phyloP scores from a whole-genome alignment of 2,113 vertebrate species.

The Sapayoa aenigma region DNA sequence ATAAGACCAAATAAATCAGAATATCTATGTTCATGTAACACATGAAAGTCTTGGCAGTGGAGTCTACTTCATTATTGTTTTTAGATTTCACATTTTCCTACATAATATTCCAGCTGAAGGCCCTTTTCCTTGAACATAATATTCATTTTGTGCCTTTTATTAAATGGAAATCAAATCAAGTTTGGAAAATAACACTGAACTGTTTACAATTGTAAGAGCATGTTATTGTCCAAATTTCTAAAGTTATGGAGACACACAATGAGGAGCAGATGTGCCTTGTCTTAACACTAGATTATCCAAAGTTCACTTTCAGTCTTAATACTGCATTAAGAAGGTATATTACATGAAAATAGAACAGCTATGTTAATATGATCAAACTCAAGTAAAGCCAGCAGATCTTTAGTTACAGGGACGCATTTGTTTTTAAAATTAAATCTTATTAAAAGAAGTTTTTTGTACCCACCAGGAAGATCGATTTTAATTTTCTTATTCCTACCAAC shows the following conservation, averaged over 20 bases:
- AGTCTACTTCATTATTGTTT: not conserved
- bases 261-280: not conserved
- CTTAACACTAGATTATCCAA: not conserved
- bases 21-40: not conserved
- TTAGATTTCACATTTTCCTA: not conserved
- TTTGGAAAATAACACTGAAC: not conserved
- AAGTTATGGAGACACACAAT: not conserved
- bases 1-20: not conserved
- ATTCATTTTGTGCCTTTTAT: not conserved
- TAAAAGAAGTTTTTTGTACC: not conserved
- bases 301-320: not conserved
- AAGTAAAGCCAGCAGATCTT: not conserved
- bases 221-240: not conserved
- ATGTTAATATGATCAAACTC: not conserved
- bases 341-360: not conserved
- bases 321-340: not conserved
- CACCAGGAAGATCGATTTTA: not conserved
- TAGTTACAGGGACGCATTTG: not conserved
- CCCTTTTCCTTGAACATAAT: not conserved
- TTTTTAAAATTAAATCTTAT: not conserved
- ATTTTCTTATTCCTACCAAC: not conserved
- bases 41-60: not conserved
- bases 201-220: not conserved
- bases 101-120: not conserved
- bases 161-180: not conserved